phyloP scores from a whole-genome alignment of 2,888 invertebrate species.

The Hydraecia micacea region DNA sequence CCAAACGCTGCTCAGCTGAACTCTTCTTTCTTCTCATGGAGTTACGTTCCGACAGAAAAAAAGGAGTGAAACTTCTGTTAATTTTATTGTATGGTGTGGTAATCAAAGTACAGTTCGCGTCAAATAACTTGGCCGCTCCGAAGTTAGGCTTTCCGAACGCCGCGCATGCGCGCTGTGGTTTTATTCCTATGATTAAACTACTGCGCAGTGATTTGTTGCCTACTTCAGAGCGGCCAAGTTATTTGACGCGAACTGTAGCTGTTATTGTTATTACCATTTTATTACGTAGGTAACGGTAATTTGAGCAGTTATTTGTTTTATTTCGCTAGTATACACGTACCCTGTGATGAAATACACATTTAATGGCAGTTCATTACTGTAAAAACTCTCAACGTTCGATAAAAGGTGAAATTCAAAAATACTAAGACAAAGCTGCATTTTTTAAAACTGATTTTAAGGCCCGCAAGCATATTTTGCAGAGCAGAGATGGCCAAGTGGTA shows the following conservation, averaged over 20 bases:
- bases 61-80: slow-evolving; percentile 7
- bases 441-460: too few species aligned
- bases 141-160: too few species aligned
- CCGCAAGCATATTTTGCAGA: too few species aligned
- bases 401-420: neutral
- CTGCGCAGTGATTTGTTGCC: too few species aligned
- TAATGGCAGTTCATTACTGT: neutral
- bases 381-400: neutral
- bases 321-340: neutral
- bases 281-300: slow-evolving; percentile 12
- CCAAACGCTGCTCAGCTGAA: neutral
- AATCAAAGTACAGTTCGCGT: too few species aligned
- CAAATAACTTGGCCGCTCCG: too few species aligned
- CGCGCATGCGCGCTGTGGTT: too few species aligned
- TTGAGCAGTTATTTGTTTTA: neutral
- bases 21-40: neutral
- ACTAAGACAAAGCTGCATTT: neutral
- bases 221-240: too few species aligned
- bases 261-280: slow-evolving; percentile 23
- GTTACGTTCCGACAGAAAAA: neutral
- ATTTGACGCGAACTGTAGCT: too few species aligned
- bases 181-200: too few species aligned
- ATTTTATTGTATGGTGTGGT: neutral
- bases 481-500: too few species aligned
- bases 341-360: neutral